Conservation (phyloP, 2,797 vertebrate species). For the Pogoniulus pusillus region DNA sequence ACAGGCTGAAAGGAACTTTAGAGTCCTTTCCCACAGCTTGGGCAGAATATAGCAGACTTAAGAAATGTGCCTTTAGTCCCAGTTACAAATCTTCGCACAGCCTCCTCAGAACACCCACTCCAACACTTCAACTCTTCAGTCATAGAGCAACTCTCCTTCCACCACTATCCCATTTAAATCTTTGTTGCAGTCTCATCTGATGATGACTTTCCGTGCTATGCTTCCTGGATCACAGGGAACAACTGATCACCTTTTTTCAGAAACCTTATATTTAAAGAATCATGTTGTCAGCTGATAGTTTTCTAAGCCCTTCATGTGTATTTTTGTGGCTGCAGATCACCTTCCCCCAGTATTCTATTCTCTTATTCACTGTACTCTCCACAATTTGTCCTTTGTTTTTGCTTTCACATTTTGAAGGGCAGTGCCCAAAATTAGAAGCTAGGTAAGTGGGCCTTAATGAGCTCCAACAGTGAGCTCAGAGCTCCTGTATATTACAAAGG, state of each 20-base stretch:
- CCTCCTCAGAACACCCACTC: background rate
- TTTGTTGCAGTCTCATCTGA: no score
- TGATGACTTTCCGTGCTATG: background rate
- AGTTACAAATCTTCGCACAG: background rate
- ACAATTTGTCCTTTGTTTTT: background rate
- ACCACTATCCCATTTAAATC: background rate
- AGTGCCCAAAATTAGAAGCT: background rate
- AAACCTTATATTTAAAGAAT: background rate
- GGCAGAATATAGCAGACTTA: background rate
- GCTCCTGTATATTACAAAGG: background rate
- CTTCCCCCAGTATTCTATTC: background rate
- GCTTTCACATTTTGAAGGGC: background rate
- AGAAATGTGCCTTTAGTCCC: background rate
- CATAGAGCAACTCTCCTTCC: background rate
- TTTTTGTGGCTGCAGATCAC: background rate
- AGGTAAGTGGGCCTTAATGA: background rate
- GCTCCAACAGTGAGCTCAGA: background rate
- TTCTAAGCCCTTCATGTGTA: background rate
- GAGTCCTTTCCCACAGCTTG: background rate
- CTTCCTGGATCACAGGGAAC: background rate
- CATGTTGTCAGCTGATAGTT: background rate
- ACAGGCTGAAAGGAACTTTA: background rate
- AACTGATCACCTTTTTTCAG: background rate
- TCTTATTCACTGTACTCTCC: background rate
- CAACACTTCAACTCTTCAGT: background rate